Evolutionary conservation across 2,888 invertebrate genomes (phyloP).

Genomic region (Eupithecia centaureata): DNA sequence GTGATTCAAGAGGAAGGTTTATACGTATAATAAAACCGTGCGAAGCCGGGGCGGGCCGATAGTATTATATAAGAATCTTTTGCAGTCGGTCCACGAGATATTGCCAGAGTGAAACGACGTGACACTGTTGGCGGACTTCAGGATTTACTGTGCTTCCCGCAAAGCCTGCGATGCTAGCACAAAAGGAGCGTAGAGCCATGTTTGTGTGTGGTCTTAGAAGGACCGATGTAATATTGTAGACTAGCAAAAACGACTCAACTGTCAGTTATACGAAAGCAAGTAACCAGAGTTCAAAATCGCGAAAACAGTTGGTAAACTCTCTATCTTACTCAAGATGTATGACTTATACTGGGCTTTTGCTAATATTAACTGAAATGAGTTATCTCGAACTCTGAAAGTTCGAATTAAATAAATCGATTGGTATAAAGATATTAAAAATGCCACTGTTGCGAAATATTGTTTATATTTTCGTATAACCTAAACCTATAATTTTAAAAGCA

Average conservation of each 20-base stretch:
- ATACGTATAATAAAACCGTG: too few relatives aligned
- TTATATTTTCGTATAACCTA: too few relatives aligned
- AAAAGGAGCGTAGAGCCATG: conserved; percentile 48
- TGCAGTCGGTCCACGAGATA: conserved; percentile 9
- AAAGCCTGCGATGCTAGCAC: conserved; percentile 43
- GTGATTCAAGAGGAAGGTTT: too few relatives aligned
- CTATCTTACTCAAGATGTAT: not conserved
- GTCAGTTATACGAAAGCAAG: not conserved
- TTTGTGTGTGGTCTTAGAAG: conserved; percentile 8
- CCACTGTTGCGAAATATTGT: not conserved
- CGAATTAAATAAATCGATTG: not conserved
- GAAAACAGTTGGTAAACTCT: not conserved
- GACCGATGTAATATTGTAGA: conserved; percentile 7
- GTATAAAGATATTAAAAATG: not conserved
- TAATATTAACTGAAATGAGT: too few relatives aligned
- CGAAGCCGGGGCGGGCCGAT: too few relatives aligned
- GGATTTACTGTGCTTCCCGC: conserved; percentile 36
- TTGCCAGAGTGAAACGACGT: conserved; percentile 12
- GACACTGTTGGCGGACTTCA: conserved; percentile 32
- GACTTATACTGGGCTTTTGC: not conserved
- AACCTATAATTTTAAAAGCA: not conserved
- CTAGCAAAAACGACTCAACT: not conserved
- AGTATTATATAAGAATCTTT: too few relatives aligned
- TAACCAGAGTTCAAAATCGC: not conserved
- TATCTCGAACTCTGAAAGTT: too few relatives aligned